Evolutionary conservation across 2,797 vertebrate genomes (phyloP).

Genomic region (Chlorospingus semifuscus): DNA sequence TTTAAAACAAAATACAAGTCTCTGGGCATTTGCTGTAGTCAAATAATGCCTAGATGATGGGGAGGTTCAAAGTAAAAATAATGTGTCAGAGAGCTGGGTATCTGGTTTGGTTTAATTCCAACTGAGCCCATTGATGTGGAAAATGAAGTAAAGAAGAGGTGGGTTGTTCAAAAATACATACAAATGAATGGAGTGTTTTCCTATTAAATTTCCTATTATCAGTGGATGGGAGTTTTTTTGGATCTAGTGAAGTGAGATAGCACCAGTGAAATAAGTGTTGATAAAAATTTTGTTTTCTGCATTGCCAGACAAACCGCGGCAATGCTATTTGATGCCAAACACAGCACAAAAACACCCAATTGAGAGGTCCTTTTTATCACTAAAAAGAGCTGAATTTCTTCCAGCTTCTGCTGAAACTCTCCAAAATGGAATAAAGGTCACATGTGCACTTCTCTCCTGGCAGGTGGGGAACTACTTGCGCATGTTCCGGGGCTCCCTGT

Average conservation of each 20-base stretch:
- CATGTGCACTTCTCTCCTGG: background rate
- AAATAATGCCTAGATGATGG: background rate
- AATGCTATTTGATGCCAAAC: background rate
- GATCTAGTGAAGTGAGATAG: background rate
- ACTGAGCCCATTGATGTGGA: background rate
- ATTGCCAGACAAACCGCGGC: fast-evolving
- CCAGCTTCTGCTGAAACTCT: background rate
- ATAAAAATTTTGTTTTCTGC: background rate
- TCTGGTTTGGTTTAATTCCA: background rate
- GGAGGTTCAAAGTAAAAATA: background rate
- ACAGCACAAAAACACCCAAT: background rate
- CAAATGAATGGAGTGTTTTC: background rate
- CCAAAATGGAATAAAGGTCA: background rate
- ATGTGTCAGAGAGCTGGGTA: background rate
- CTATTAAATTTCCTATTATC: background rate
- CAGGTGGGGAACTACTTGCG: constrained; percentile 98
- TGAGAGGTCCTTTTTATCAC: background rate
- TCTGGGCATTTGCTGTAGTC: background rate
- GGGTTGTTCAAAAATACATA: background rate
- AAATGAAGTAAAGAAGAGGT: background rate
- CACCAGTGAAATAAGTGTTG: background rate
- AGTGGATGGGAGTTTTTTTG: fast-evolving
- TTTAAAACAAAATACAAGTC: background rate
- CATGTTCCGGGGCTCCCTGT: constrained; percentile 97
- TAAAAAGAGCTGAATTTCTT: background rate